Conservation (phyloP, 1,140 invertebrate species). For the Oedothorax gibbosus region DNA sequence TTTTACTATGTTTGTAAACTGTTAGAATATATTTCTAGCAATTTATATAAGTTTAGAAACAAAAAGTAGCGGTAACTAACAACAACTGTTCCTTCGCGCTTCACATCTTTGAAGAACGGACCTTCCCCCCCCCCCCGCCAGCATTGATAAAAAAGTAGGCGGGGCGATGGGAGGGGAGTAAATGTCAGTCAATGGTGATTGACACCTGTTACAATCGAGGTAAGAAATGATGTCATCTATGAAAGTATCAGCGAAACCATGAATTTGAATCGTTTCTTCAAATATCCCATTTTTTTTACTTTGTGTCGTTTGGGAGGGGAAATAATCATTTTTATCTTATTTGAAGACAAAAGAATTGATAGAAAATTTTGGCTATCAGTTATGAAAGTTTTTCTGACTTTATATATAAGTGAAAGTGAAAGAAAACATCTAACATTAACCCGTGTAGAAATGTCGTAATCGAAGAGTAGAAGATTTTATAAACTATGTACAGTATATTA, state of each 20-base stretch:
- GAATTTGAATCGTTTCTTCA: constrained; percentile 51
- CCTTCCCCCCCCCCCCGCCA: background rate
- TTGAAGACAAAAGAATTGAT: constrained; percentile 33
- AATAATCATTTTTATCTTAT: constrained; percentile 19
- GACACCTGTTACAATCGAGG: constrained; percentile 54
- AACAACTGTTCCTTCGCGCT: too few species aligned
- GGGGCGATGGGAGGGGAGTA: constrained; percentile 6
- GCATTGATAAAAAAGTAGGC: constrained; percentile 46
- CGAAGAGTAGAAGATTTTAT: too few species aligned
- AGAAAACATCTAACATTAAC: too few species aligned
- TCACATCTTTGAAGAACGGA: too few species aligned
- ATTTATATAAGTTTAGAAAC: too few species aligned
- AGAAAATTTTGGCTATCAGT: background rate
- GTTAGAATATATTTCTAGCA: too few species aligned
- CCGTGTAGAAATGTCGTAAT: too few species aligned
- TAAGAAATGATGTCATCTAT: constrained; percentile 57
- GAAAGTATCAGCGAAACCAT: constrained; percentile 41
- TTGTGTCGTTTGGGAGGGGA: constrained; percentile 13
- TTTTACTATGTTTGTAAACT: too few species aligned
- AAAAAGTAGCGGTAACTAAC: too few species aligned
- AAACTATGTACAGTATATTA: too few species aligned
- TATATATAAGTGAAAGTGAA: too few species aligned
- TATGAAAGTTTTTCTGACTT: constrained; percentile 13
- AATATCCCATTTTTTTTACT: constrained; percentile 37
- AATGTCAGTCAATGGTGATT: constrained; percentile 57